Evolutionary conservation across 2,888 invertebrate genomes (phyloP), one percentile per base, ranked within the genome.

Genomic region (Platypus cylindrus): DNA sequence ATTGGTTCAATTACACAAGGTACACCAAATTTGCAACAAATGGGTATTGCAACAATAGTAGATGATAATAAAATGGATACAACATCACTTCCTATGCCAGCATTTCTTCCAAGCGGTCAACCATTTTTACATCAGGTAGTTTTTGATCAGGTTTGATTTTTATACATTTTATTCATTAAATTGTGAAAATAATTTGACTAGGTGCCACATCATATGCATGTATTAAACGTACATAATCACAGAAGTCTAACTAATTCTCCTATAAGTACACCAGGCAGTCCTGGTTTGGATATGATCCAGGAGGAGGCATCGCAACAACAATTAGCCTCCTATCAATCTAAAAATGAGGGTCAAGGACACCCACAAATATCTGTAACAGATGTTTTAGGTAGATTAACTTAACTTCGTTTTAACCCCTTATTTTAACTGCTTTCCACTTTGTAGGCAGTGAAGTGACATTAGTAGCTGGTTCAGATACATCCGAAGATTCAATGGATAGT

Each of bases 291-390:
- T 52, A 84, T 84, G 72, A 85, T 84, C 30, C 82, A 79, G 56
- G 77, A 77, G 53, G 77, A 77, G 54, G 75, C 78, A 30, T 67
- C 68, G 0, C 60, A 52, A 53, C n/a, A n/a, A n/a, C 47, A 64
- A 53, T 2, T 61, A 56, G 12, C 58, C 54, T 48, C 62, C 51
- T 43, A 55, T 59, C 55, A 39, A 56, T 52, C 47, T 48, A 53
- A 39, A 57, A 50, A 35, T 12, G 42, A 37, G 58, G 50, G 40
- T 56, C 42, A 57, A 58, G 48, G 52, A 2, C 75, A 82, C 56
- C 90, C 93, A 0, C 89, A 89, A 60, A 93, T 93, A 40, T 90
- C 87, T 48, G 71, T 93, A 7, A 93, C 93, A 0, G 91, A 93
- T 56, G 89, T 90, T 33, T 69, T 84, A 34, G 91, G 91, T 56